Evolutionary conservation across 2,797 vertebrate species (phyloP).

Genomic region (Typhlichthys eigenmanni): DNA sequence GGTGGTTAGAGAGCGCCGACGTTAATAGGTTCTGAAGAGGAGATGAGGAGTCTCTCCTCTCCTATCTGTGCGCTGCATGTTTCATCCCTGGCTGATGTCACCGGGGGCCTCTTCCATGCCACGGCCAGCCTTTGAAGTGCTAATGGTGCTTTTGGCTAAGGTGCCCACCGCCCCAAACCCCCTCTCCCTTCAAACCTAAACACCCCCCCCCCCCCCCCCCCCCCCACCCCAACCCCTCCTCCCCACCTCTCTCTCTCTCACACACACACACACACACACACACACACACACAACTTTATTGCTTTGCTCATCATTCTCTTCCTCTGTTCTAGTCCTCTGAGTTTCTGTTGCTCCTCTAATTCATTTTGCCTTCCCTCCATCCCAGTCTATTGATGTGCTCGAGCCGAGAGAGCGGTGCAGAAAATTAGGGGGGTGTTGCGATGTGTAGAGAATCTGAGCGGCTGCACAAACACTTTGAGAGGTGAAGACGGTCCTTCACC

Average conservation of each 20-base stretch:
- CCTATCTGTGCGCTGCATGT: conserved; percentile 26
- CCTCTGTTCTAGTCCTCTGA: conserved; percentile 24
- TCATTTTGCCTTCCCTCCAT: conserved; percentile 36
- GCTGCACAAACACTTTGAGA: conserved; percentile 33
- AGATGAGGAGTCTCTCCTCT: background rate
- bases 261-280: conserved; percentile 31
- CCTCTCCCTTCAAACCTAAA: conserved; percentile 37
- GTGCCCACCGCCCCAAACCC: conserved; percentile 52
- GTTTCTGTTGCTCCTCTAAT: conserved; percentile 38
- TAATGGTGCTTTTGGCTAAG: conserved; percentile 75
- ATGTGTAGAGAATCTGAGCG: conserved; percentile 11
- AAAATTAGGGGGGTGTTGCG: conserved; percentile 7
- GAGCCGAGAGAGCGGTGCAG: conserved; percentile 14
- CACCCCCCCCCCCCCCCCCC: conserved; percentile 18
- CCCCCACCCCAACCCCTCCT: background rate
- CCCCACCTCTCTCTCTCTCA: background rate
- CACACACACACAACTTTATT: conserved; percentile 35
- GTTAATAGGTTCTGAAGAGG: conserved; percentile 4
- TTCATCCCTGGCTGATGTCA: conserved; percentile 65
- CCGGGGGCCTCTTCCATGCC: conserved; percentile 53
- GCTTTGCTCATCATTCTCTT: conserved; percentile 31
- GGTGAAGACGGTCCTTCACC: conserved; percentile 10
- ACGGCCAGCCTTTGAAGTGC: conserved; percentile 75
- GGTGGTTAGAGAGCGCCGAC: conserved; percentile 47
- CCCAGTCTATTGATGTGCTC: conserved; percentile 31